Percentiles rank a stretch among this genome's conserved stretches.
Conservation (phyloP, 1,140 invertebrate genomes). For the Papilio glaucus region DNA sequence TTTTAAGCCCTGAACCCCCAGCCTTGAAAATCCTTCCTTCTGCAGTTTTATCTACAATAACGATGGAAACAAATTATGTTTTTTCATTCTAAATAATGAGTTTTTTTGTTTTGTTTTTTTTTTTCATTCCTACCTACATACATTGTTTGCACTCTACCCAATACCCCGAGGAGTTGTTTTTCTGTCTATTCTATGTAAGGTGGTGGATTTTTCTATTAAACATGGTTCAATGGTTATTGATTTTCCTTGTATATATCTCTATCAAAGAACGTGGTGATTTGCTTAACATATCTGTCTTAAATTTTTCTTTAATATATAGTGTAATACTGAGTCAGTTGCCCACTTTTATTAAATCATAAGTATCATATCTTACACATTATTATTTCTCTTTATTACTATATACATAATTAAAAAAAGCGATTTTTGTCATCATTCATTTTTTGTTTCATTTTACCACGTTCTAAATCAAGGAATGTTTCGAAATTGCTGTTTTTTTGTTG, state of each 20-base stretch:
- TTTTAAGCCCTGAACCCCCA: conserved; percentile 54
- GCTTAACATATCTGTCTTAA: conserved; percentile 57
- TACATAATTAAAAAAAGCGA: neutral
- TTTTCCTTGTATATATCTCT: conserved; percentile 65
- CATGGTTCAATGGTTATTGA: conserved; percentile 66
- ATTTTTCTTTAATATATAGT: conserved; percentile 42
- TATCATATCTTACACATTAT: conserved; percentile 20
- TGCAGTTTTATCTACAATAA: conserved; percentile 25
- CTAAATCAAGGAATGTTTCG: conserved; percentile 29
- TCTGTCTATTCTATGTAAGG: conserved; percentile 77
- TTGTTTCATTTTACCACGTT: conserved; percentile 37
- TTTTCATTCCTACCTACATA: conserved; percentile 37
- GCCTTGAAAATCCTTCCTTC: conserved; percentile 25
- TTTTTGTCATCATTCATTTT: conserved; percentile 2
- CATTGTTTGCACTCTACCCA: conserved; percentile 57
- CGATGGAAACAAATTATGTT: conserved; percentile 29
- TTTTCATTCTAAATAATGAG: conserved; percentile 4
- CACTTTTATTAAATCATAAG: conserved; percentile 30
- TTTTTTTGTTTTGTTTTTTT: conserved; percentile 13
- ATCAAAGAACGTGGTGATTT: conserved; percentile 51
- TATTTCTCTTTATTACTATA: neutral
- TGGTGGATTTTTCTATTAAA: conserved; percentile 77
- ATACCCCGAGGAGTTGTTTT: conserved; percentile 56
- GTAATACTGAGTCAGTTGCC: conserved; percentile 32
- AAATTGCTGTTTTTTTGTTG: conserved; percentile 27